These are phyloP conservation scores for Lipophrys pholis DNA, from an alignment of 2,113 vertebrate species.

Conservation along the genomic window DNA sequence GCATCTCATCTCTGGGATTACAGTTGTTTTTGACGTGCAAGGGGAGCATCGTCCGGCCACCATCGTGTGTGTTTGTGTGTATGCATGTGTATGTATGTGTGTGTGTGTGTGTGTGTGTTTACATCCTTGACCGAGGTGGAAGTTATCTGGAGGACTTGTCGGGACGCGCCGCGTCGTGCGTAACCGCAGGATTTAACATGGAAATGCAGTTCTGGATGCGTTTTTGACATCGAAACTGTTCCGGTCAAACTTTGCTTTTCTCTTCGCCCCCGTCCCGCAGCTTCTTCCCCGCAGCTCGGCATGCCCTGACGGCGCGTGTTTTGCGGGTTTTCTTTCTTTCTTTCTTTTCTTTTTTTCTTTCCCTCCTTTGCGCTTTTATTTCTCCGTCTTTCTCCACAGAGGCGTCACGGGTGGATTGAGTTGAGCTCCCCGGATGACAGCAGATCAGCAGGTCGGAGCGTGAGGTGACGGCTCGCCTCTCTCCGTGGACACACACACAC, in stretches of 20 bases:
- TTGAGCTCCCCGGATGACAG: slow-evolving; percentile 20
- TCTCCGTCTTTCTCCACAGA: slow-evolving; percentile 8
- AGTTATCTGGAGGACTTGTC: slow-evolving; percentile 38
- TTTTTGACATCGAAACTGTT: slow-evolving; percentile 4
- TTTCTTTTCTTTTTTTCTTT: too few relatives aligned
- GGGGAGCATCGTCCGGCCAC: slow-evolving; percentile 16
- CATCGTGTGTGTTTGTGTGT: not conserved
- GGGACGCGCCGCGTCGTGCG: slow-evolving; percentile 17
- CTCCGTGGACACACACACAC: not conserved
- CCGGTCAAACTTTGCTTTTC: slow-evolving; percentile 41
- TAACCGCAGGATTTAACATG: not conserved
- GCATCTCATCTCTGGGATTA: slow-evolving; percentile 10
- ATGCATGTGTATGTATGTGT: too few relatives aligned
- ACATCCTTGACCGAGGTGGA: slow-evolving; percentile 35
- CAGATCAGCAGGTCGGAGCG: slow-evolving; percentile 4
- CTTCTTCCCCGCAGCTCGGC: not conserved
- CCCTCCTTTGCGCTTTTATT: too few relatives aligned
- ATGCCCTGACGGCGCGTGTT: slow-evolving; percentile 35
- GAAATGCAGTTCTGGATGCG: not conserved
- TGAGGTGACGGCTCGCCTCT: slow-evolving; percentile 2
- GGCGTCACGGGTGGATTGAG: slow-evolving; percentile 41
- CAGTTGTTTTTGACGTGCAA: not conserved
- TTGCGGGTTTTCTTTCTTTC: not conserved
- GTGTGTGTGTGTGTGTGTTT: slow-evolving; percentile 20
- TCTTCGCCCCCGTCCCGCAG: slow-evolving; percentile 11